Conservation (phyloP, 2,888 invertebrate genomes). For the Hypercompe scribonia region DNA sequence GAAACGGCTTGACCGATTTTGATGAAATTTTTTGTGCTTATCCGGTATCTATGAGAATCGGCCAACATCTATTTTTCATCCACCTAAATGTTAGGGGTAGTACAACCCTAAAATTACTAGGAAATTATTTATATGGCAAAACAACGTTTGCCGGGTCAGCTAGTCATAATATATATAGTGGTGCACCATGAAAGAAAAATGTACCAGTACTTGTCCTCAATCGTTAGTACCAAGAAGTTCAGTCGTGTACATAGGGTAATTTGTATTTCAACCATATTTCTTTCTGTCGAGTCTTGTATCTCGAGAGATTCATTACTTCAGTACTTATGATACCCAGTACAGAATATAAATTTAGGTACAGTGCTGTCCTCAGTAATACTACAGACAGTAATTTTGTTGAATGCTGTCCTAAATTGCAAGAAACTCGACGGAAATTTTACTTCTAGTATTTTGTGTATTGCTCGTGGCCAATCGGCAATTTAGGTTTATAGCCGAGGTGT, state of each 20-base stretch:
- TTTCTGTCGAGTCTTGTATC: conserved; percentile 25
- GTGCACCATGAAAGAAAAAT: background rate
- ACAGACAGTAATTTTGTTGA: conserved; percentile 10
- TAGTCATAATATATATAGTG: too few species aligned
- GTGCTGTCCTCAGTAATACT: background rate
- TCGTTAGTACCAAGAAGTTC: background rate
- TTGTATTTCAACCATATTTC: conserved; percentile 18
- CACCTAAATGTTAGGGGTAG: too few species aligned
- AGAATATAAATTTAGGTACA: conserved; percentile 3
- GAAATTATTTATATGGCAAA: too few species aligned
- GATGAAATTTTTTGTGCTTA: too few species aligned
- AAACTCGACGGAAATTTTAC: background rate
- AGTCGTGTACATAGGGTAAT: background rate
- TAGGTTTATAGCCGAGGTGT: conserved; percentile 6
- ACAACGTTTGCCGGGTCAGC: too few species aligned
- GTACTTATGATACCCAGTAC: conserved; percentile 6
- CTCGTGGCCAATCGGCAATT: background rate
- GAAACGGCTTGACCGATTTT: too few species aligned
- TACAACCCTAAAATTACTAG: too few species aligned
- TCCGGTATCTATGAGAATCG: too few species aligned
- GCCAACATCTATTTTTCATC: too few species aligned
- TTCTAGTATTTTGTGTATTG: background rate
- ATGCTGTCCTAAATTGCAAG: background rate
- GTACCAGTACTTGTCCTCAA: background rate
- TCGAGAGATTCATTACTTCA: conserved; percentile 28